Evolutionary conservation across 1,140 invertebrate genomes (phyloP).

Genomic region (Neuroterus valhalla): DNA sequence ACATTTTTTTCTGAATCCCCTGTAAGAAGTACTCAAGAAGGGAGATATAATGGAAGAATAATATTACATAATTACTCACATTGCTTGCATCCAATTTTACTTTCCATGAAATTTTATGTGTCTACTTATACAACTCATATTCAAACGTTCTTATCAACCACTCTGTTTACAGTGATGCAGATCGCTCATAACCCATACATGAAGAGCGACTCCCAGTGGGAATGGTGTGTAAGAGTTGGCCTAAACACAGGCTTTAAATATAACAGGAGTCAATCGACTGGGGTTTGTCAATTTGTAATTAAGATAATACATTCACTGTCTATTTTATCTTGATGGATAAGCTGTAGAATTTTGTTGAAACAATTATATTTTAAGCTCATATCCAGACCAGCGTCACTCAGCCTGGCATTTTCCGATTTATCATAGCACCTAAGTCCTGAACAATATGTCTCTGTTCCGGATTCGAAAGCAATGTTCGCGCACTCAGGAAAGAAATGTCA

Average conservation of each 20-base stretch:
- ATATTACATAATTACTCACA: too few species aligned
- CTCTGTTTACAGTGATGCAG: constrained; percentile 3
- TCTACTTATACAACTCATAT: too few species aligned
- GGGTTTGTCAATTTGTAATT: not conserved
- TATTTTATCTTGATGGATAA: constrained; percentile 6
- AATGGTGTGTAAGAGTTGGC: constrained; percentile 6
- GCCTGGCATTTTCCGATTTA: constrained; percentile 74
- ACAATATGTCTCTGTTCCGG: constrained; percentile 71
- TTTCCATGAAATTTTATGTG: too few species aligned
- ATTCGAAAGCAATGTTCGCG: constrained; percentile 69
- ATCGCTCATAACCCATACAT: not conserved
- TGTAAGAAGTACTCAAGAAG: too few species aligned
- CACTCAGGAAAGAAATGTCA: constrained; percentile 70
- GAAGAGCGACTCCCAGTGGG: not conserved
- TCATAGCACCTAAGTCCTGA: constrained; percentile 71
- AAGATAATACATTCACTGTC: not conserved
- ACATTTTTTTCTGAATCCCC: too few species aligned
- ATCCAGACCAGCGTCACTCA: constrained; percentile 76
- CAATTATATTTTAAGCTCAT: constrained; percentile 61
- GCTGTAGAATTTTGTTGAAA: constrained; percentile 8
- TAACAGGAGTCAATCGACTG: constrained; percentile 41
- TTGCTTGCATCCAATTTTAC: too few species aligned
- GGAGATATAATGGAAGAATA: too few species aligned
- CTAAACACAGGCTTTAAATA: constrained; percentile 29
- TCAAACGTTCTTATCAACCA: too few species aligned